Base-by-base conservation (phyloP, 2,113 vertebrate species). In the Perca flavescens region DNA sequence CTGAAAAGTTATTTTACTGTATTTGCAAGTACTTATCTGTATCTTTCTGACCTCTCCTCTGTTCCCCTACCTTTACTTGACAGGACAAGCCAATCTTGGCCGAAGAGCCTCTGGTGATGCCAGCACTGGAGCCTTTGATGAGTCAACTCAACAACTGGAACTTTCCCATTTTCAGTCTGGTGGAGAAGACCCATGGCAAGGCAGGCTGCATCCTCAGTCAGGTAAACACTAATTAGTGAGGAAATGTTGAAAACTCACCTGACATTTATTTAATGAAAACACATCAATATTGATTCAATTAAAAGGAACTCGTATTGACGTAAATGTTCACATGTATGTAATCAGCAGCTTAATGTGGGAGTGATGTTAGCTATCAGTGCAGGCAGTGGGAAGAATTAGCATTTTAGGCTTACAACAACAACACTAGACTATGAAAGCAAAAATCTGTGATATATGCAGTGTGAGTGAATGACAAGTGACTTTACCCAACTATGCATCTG, bases 181-280 rank as follows among this genome's bases (percentile, higher is more conserved):
- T 99, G 93, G 98, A 99, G 94, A 97, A 95, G 91, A 98, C 97
- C 0, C 93, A 97, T 2, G 96, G 95, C 89, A 97, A 96, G 89
- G 95, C 97, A 6, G 98, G 98, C 74, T 95, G 97, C 80, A 99
- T 99, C 94, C 97, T 99, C 66, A 99, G 98, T 90, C 98, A 99
- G 97, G 98, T 99, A 91, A 95, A 95, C 14, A 36, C 11, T 25
- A 0, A 49, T 56, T 53, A 73, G 5, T 17, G 34, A 75, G 21
- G 13, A 56, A 62, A 52, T 21, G 10, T 11, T 47, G 22, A 6
- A 43, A 71, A 19, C 22, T 66, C 22, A 14, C 10, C 9, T 53
- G 54, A 31, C 25, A 81, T 86, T 73, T 68, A 14, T 43, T 40
- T 50, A 11, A 66, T 57, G 7, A 77, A 43, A 60, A 70, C 22